Conservation (phyloP, 2,113 vertebrate species). For the Cyanoderma ruficeps region DNA sequence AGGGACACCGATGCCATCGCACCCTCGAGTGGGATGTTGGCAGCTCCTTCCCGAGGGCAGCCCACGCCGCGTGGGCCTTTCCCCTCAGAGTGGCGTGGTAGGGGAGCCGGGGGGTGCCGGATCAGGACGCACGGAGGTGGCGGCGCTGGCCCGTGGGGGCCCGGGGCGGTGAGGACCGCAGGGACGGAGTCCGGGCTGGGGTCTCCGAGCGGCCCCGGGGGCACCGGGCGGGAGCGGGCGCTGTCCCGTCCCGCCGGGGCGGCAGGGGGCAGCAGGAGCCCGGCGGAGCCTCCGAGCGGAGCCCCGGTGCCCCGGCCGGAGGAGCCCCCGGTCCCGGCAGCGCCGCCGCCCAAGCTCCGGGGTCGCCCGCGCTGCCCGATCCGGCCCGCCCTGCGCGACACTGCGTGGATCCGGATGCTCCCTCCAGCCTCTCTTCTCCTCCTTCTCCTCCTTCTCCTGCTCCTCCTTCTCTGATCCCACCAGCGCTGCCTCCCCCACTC, state of each 20-base stretch:
- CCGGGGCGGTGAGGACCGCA: rapidly evolving
- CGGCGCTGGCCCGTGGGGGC: not conserved
- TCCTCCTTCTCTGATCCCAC: not conserved
- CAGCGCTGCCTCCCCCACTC: not conserved
- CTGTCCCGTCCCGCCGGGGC: not conserved
- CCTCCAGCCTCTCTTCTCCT: not conserved
- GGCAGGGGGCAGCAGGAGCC: slow-evolving; percentile 17
- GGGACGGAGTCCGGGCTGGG: not conserved
- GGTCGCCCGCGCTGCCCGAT: not conserved
- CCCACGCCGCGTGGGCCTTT: rapidly evolving
- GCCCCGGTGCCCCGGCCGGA: not conserved
- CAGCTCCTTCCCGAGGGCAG: not conserved
- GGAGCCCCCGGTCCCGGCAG: not conserved
- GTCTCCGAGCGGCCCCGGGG: not conserved
- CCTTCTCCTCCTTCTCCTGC: not conserved
- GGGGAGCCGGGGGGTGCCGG: not conserved
- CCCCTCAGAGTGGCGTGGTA: rapidly evolving
- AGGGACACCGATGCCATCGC: not conserved
- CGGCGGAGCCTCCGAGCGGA: not conserved
- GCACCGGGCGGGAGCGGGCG: not conserved
- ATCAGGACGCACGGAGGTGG: rapidly evolving
- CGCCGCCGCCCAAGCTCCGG: not conserved
- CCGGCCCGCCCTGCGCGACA: not conserved
- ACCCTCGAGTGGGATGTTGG: not conserved
- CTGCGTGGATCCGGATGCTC: not conserved